Evolutionary conservation across 1,140 invertebrate species (phyloP).

Genomic region (Idris sp.): DNA sequence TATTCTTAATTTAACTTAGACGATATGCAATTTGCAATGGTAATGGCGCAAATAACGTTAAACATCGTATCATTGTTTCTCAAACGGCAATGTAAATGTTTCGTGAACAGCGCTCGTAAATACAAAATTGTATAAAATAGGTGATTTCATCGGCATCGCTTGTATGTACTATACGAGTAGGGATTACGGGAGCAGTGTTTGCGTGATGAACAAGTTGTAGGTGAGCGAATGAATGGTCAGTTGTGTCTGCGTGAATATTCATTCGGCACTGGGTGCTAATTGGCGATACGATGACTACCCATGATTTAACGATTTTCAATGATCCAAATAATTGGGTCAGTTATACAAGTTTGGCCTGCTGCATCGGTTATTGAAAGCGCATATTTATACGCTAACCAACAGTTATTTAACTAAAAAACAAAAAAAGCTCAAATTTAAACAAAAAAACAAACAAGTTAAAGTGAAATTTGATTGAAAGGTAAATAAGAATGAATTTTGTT

Average conservation of each 20-base stretch:
- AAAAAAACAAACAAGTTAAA: too few relatives aligned
- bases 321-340: conserved; percentile 60
- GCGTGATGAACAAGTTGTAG: conserved; percentile 64
- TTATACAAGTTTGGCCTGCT: too few relatives aligned
- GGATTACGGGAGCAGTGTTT: conserved; percentile 59
- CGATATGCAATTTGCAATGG: conserved; percentile 55
- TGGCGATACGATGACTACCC: conserved; percentile 76
- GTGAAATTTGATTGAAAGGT: too few relatives aligned
- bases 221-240: conserved; percentile 61
- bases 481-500: too few relatives aligned
- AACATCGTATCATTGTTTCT: conserved; percentile 59
- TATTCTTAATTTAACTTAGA: conserved; percentile 54
- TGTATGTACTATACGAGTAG: conserved; percentile 43
- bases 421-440: too few relatives aligned
- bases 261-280: conserved; percentile 70
- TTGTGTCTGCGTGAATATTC: conserved; percentile 71
- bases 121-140: conserved; percentile 62
- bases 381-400: too few relatives aligned
- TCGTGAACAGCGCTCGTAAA: conserved; percentile 60
- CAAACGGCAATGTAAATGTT: conserved; percentile 61
- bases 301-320: conserved; percentile 76
- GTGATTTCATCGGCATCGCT: conserved; percentile 57
- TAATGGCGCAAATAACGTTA: conserved; percentile 55
- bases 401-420: too few relatives aligned
- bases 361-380: too few relatives aligned